Conservation (phyloP, 2,113 vertebrate genomes). For the Ginglymostoma cirratum region DNA sequence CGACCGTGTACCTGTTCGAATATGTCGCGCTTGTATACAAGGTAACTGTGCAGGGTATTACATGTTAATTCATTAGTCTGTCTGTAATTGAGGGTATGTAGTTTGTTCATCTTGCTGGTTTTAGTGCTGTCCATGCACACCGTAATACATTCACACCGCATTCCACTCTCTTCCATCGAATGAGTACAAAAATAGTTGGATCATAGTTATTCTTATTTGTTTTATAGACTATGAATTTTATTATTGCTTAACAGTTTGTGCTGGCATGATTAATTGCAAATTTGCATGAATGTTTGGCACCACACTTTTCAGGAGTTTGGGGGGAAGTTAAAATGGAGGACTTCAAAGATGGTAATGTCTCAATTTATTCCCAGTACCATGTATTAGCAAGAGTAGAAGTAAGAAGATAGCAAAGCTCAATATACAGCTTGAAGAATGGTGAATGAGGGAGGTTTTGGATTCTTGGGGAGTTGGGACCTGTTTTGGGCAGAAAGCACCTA, state of each 20-base stretch:
- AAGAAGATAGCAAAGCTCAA: not conserved
- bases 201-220: not conserved
- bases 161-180: not conserved
- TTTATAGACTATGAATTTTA: not conserved
- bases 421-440: not conserved
- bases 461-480: too few relatives aligned
- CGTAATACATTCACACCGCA: not conserved
- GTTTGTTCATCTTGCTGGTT: not conserved
- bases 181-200: not conserved
- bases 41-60: not conserved
- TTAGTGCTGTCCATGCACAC: not conserved
- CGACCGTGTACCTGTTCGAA: not conserved
- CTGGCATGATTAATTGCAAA: not conserved
- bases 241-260: not conserved
- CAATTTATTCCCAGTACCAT: not conserved
- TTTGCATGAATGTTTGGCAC: not conserved
- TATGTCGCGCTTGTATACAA: not conserved
- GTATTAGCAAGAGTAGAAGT: too few relatives aligned
- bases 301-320: not conserved
- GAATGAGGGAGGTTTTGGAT: not conserved
- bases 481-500: too few relatives aligned
- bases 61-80: not conserved
- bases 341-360: not conserved
- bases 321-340: not conserved
- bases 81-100: not conserved